Evolutionary conservation across 2,888 invertebrate genomes (phyloP), one percentile per base, ranked within the genome.

Genomic region (Archaeoteleia sp.): DNA sequence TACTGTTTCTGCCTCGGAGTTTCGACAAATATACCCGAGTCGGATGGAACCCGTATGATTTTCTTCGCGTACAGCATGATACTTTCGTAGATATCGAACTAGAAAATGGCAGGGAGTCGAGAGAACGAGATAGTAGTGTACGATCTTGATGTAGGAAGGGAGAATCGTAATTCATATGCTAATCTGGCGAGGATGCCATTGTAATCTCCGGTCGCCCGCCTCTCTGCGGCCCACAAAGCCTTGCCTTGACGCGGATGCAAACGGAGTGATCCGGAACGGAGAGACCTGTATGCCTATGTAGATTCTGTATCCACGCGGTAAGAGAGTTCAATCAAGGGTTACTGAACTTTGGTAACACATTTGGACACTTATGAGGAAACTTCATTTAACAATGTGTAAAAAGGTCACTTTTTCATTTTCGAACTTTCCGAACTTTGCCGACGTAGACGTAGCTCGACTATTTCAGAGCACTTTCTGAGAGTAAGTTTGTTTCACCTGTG

Each of bases 101-200:
- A 55, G 68, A 68, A 68, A 63, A 60, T 72, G 67, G 66, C 49
- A 43, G 67, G 67, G 60, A 62, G 54, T 32, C 54, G 54, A 63
- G 68, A 60, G 55, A 55, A 67, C 58, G 63, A 69, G 61, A 70
- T 71, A 74, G 74, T 63, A 62, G 74, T 55, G 71, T 70, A 9
- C 13, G 62, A 67, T 68, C 68, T 63, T 68, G 58, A 69, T 63
- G 55, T 54, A 71, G 72, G 69, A 73, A 66, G 71, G 73, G 72
- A 70, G 70, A 70, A 68, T 75, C 83, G 82, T 83, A 84, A 84
- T 84, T 84, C 84, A 84, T 83, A 84, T 84, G 84, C 83, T 84
- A 84, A 84, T 84, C 83, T 82, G 74, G 81, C 79, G 81, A 81
- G 83, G 84, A 84, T 84, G 83, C 83, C 83, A 84, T 84, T 84